Conservation (phyloP, 2,888 invertebrate genomes). For the Nezara viridula region DNA sequence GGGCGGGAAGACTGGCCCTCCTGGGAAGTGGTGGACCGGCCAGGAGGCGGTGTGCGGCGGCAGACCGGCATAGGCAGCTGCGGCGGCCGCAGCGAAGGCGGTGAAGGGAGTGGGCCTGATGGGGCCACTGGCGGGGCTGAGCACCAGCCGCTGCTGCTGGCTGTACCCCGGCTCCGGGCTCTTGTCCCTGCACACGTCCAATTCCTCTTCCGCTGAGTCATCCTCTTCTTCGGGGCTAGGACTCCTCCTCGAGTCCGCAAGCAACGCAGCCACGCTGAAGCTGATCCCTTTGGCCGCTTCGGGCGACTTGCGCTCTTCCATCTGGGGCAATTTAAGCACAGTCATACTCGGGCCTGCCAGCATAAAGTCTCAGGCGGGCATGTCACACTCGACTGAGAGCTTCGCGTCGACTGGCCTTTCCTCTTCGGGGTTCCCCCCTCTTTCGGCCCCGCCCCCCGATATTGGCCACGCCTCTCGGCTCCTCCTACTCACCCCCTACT, state of each 20-base stretch:
- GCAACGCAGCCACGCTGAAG: slow-evolving; percentile 90
- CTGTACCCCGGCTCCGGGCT: slow-evolving; percentile 67
- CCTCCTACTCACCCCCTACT: slow-evolving; percentile 58
- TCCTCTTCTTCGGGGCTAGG: slow-evolving; percentile 74
- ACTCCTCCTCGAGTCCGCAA: slow-evolving; percentile 80
- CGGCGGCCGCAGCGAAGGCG: slow-evolving; percentile 80
- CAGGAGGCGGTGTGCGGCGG: slow-evolving; percentile 68
- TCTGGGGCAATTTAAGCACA: slow-evolving; percentile 65
- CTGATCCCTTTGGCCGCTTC: slow-evolving; percentile 69
- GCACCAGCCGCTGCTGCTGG: slow-evolving; percentile 65
- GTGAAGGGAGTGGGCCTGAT: slow-evolving; percentile 85
- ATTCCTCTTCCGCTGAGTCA: slow-evolving; percentile 72
- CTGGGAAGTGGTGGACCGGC: slow-evolving; percentile 66
- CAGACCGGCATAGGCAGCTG: slow-evolving; percentile 71
- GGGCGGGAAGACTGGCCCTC: slow-evolving; percentile 68
- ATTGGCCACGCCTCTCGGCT: slow-evolving; percentile 34
- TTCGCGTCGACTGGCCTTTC: slow-evolving; percentile 52
- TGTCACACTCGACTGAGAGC: slow-evolving; percentile 61
- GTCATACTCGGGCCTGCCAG: slow-evolving; percentile 66
- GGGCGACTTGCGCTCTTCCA: slow-evolving; percentile 65
- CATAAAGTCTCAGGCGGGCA: slow-evolving; percentile 63
- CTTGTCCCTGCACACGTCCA: slow-evolving; percentile 74
- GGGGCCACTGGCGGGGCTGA: slow-evolving; percentile 73
- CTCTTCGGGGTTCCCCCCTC: slow-evolving; percentile 22
- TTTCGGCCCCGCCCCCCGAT: slow-evolving; percentile 44